phyloP scores from a whole-genome alignment of 2,888 invertebrate genomes.

The Anagyrus pseudococci region DNA sequence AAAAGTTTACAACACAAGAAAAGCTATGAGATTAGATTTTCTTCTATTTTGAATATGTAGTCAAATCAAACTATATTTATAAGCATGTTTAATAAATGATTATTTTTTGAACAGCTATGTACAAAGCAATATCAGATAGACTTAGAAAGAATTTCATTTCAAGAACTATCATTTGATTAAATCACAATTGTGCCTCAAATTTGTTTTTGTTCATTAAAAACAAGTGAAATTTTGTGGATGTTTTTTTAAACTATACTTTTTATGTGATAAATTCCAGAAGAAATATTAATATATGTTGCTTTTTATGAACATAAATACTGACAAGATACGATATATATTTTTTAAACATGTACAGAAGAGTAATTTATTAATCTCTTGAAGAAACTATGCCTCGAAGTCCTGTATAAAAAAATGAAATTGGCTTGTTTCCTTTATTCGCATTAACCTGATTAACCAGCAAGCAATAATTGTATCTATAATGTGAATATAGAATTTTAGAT shows the following conservation, averaged over 20 bases:
- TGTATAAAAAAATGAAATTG: conserved; percentile 29
- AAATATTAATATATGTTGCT: conserved; percentile 27
- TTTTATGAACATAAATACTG: conserved; percentile 36
- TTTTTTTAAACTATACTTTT: conserved; percentile 17
- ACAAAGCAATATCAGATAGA: conserved; percentile 22
- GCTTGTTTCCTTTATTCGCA: conserved; percentile 12
- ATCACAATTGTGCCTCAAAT: conserved; percentile 35
- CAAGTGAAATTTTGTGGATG: conserved; percentile 17
- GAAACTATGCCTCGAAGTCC: conserved; percentile 26
- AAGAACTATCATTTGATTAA: conserved; percentile 14
- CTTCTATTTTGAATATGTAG: conserved; percentile 16
- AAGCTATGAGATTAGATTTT: conserved; percentile 7
- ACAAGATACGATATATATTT: conserved; percentile 36
- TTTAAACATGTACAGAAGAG: conserved; percentile 40
- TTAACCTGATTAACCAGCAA: conserved; percentile 16
- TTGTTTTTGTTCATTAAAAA: conserved; percentile 29
- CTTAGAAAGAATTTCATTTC: conserved; percentile 16
- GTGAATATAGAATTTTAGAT: conserved; percentile 36
- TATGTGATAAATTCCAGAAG: conserved; percentile 18
- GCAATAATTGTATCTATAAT: conserved; percentile 38
- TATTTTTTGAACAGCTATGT: conserved; percentile 16
- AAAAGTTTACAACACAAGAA: conserved; percentile 13
- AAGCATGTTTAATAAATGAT: conserved; percentile 15
- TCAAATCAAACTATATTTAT: conserved; percentile 8
- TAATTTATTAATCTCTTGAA: conserved; percentile 36